phyloP scores from a whole-genome alignment of 2,113 vertebrate species.

The Gambusia affinis region DNA sequence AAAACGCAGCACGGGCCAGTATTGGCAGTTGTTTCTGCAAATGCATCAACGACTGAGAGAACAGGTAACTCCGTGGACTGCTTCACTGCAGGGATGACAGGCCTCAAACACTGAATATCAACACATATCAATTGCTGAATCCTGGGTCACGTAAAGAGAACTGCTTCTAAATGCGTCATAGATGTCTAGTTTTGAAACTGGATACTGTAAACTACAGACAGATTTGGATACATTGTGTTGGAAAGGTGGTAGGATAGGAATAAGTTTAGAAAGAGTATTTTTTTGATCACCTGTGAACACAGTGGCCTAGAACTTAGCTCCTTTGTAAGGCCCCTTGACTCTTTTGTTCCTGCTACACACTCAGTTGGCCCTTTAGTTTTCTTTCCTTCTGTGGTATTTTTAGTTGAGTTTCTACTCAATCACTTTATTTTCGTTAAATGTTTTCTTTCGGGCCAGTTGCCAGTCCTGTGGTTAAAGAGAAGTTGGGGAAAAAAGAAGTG shows the following conservation, averaged over 20 bases:
- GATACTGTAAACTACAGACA: slow-evolving; percentile 57
- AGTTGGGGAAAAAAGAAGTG: slow-evolving; percentile 26
- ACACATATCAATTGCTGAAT: slow-evolving; percentile 79
- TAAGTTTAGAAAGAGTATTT: slow-evolving; percentile 59
- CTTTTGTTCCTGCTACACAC: slow-evolving; percentile 52
- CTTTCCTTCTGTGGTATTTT: slow-evolving; percentile 60
- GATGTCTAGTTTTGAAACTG: slow-evolving; percentile 69
- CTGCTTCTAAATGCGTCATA: slow-evolving; percentile 66
- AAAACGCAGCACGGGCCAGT: slow-evolving; percentile 28
- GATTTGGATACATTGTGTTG: slow-evolving; percentile 48
- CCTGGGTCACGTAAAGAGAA: slow-evolving; percentile 64
- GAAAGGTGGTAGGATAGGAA: slow-evolving; percentile 69
- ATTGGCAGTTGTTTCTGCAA: slow-evolving; percentile 18
- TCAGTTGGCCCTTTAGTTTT: slow-evolving; percentile 57
- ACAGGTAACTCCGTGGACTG: slow-evolving; percentile 33
- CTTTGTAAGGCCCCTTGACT: slow-evolving; percentile 52
- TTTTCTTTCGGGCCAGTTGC: slow-evolving; percentile 59
- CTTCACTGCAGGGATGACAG: slow-evolving; percentile 35
- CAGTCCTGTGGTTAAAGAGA: slow-evolving; percentile 51
- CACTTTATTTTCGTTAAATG: slow-evolving; percentile 66
- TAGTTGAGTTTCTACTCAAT: slow-evolving; percentile 51
- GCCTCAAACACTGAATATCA: slow-evolving; percentile 73
- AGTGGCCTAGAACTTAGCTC: slow-evolving; percentile 74
- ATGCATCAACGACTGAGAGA: slow-evolving; percentile 38
- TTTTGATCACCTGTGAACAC: slow-evolving; percentile 68